phyloP scores from a whole-genome alignment of 1,140 invertebrate species.

The Ephestia elutella region DNA sequence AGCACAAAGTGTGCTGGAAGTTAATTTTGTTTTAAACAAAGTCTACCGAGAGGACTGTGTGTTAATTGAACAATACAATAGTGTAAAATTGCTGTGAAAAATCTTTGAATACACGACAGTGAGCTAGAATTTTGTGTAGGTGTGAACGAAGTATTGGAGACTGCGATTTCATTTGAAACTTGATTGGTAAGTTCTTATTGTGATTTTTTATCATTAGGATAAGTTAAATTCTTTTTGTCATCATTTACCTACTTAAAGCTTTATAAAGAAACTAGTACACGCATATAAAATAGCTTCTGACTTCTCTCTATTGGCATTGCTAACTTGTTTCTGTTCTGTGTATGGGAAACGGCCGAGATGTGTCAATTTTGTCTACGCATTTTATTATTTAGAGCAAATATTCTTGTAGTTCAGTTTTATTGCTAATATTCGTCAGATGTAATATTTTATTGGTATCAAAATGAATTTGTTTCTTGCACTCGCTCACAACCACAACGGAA shows the following conservation, averaged over 20 bases:
- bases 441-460: no score
- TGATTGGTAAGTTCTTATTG: conserved; percentile 51
- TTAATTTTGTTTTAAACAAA: neutral
- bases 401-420: no score
- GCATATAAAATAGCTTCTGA: no score
- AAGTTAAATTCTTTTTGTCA: neutral
- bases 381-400: no score
- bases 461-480: no score
- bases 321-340: conserved; percentile 16
- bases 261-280: no score
- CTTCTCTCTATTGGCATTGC: conserved; percentile 7
- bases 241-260: no score
- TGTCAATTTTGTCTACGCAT: conserved; percentile 17
- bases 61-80: conserved; percentile 17
- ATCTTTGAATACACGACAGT: conserved; percentile 22
- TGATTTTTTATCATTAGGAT: neutral
- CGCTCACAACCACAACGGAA: no score
- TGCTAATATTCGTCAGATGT: no score
- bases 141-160: conserved; percentile 14
- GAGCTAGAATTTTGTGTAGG: conserved; percentile 25
- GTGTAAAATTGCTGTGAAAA: conserved; percentile 34
- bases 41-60: conserved; percentile 20
- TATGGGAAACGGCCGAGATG: conserved; percentile 16
- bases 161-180: conserved; percentile 42
- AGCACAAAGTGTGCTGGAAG: neutral